Evolutionary conservation across 1,140 invertebrate species (phyloP).

Genomic region (Bicyclus anynana): DNA sequence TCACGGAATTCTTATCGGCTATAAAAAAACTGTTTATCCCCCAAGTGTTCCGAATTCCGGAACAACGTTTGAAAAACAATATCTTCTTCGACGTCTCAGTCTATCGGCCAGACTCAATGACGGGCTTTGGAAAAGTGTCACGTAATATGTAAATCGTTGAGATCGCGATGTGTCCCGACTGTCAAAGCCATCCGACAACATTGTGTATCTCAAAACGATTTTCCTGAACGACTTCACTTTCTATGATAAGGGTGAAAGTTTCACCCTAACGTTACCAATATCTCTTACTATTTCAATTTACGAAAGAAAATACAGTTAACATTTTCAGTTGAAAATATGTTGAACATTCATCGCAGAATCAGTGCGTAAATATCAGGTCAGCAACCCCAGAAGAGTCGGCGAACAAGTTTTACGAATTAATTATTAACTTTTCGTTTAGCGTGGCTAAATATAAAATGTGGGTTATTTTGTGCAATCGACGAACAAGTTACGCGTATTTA

Average conservation of each 20-base stretch:
- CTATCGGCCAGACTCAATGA: slow-evolving; percentile 68
- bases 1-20: slow-evolving; percentile 47
- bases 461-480: slow-evolving; percentile 7
- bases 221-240: slow-evolving; percentile 56
- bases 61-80: slow-evolving; percentile 68
- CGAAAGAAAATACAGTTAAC: not conserved
- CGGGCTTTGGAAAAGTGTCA: slow-evolving; percentile 69
- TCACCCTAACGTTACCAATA: slow-evolving; percentile 14
- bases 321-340: slow-evolving; percentile 1
- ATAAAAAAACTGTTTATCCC: slow-evolving; percentile 58
- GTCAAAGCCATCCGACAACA: slow-evolving; percentile 61
- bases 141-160: slow-evolving; percentile 76
- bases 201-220: slow-evolving; percentile 49
- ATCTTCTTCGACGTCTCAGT: slow-evolving; percentile 66
- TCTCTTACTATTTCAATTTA: not conserved
- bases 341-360: slow-evolving; percentile 8
- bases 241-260: slow-evolving; percentile 31
- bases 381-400: not conserved
- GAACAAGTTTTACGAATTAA: slow-evolving; percentile 10
- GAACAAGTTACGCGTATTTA: not conserved
- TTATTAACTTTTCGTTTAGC: slow-evolving; percentile 5
- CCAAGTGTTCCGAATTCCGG: slow-evolving; percentile 41
- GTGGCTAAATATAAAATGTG: slow-evolving; percentile 3
- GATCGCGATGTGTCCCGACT: slow-evolving; percentile 71
- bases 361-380: slow-evolving; percentile 11